These are phyloP conservation scores for Eptesicus fuscus DNA, from an alignment of 2,113 vertebrate genomes.

Conservation along the genomic window DNA sequence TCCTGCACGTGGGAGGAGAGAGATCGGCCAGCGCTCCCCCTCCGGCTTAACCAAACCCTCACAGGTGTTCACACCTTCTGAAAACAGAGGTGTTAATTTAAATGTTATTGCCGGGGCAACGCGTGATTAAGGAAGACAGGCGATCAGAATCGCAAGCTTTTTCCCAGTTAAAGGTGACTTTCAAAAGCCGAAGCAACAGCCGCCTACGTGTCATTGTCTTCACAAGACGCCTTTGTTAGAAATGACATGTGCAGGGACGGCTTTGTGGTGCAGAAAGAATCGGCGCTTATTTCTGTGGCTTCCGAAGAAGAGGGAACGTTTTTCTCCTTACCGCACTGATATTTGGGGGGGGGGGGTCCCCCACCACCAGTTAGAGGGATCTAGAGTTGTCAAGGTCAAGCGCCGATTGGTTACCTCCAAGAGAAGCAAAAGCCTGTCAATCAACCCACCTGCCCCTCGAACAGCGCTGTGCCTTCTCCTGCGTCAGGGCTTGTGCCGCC, in stretches of 20 bases:
- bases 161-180: slow-evolving; percentile 38
- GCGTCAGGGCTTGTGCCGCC: not conserved
- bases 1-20: not conserved
- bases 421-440: not conserved
- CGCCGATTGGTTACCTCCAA: not conserved
- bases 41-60: slow-evolving; percentile 29
- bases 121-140: slow-evolving; percentile 43
- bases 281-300: not conserved
- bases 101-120: slow-evolving; percentile 61
- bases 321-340: not conserved
- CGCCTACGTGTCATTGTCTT: not conserved
- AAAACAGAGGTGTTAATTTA: slow-evolving; percentile 47
- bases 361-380: not conserved
- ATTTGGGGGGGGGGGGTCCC: not conserved
- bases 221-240: slow-evolving; percentile 23
- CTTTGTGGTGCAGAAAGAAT: not conserved
- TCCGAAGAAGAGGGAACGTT: not conserved
- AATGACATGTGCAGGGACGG: not conserved
- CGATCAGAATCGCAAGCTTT: not conserved
- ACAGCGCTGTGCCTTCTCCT: not conserved
- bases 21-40: not conserved
- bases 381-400: not conserved
- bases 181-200: slow-evolving; percentile 6
- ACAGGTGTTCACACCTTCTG: slow-evolving; percentile 35
- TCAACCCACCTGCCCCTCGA: not conserved